phyloP scores from a whole-genome alignment of 2,888 invertebrate genomes.

The Drosophila macrothrix region DNA sequence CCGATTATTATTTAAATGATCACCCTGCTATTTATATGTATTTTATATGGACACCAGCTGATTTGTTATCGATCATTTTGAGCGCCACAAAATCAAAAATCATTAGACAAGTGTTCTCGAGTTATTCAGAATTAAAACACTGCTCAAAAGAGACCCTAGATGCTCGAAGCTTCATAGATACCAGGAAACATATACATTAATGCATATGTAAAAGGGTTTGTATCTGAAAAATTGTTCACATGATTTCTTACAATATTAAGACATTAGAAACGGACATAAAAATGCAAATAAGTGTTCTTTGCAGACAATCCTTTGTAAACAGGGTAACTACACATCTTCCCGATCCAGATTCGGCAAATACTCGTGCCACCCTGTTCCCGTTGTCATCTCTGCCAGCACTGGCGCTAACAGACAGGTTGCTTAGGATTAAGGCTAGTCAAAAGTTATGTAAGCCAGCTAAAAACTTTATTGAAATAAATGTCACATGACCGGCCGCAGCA shows the following conservation, averaged over 20 bases:
- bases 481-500: conserved; percentile 15
- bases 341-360: neutral
- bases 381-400: conserved; percentile 3
- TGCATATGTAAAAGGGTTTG: neutral
- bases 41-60: neutral
- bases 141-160: neutral
- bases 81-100: conserved; percentile 8
- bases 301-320: conserved; percentile 4
- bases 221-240: neutral
- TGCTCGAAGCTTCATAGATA: neutral
- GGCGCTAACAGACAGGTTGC: conserved; percentile 3
- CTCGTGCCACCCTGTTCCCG: conserved; percentile 11
- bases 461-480: conserved; percentile 5
- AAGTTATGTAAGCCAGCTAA: conserved; percentile 17
- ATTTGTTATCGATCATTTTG: conserved; percentile 13
- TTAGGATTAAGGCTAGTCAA: conserved; percentile 9
- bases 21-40: neutral
- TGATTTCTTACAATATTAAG: neutral
- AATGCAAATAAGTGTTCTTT: neutral
- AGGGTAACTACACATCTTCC: neutral
- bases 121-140: neutral
- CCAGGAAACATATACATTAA: neutral
- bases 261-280: neutral
- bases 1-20: conserved; percentile 5
- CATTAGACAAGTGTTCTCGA: neutral